A percentile compares a stretch with the other conserved stretches of the same genome.
These are phyloP conservation scores for Hystrix brachyura DNA, from an alignment of 2,113 vertebrate genomes.

Conservation along the genomic window DNA sequence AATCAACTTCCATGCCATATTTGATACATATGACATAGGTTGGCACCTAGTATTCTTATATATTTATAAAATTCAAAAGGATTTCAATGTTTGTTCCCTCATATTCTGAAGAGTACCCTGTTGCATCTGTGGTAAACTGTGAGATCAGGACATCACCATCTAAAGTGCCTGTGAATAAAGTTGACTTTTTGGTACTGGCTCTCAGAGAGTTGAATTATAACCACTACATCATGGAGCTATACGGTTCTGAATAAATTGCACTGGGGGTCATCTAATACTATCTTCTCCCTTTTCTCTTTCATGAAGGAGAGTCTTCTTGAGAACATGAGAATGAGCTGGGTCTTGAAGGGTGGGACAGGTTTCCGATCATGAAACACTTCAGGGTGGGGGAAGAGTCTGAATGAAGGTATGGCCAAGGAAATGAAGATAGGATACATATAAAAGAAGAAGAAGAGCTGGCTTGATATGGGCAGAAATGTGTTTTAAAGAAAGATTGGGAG, in stretches of 20 bases:
- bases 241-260: background rate
- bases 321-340: background rate
- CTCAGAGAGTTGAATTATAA: background rate
- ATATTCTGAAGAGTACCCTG: background rate
- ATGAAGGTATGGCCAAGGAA: background rate
- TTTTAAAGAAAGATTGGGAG: constrained; percentile 18
- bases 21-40: background rate
- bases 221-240: background rate
- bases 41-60: background rate
- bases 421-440: background rate
- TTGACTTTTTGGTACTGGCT: background rate
- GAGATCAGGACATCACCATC: background rate
- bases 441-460: background rate
- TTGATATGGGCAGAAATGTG: background rate
- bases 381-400: background rate
- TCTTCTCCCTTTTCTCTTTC: background rate
- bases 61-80: background rate
- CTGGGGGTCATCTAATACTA: background rate
- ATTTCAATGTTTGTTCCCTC: constrained; percentile 12
- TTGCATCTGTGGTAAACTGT: background rate
- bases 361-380: constrained; percentile 38
- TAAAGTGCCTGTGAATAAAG: background rate
- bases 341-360: background rate
- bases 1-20: background rate
- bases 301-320: constrained; percentile 18